Base-by-base conservation (phyloP, 2,113 vertebrate species). In the Petrocephalus zakoni region DNA sequence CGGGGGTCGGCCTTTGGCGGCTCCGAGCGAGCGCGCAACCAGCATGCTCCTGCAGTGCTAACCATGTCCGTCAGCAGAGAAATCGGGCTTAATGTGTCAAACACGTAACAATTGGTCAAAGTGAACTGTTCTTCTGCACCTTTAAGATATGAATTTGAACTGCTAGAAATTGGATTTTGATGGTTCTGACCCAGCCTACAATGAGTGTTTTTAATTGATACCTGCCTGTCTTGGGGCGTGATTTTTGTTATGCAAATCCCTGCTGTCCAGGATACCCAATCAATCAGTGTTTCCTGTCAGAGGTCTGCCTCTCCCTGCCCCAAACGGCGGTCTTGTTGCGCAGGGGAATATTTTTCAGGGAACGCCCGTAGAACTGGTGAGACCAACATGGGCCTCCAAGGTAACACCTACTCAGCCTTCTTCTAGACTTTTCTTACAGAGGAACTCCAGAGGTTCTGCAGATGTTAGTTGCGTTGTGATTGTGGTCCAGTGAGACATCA, bases 291-390 rank as follows among this genome's bases (percentile, higher is more conserved):
- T 93, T 91, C 87, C 92, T 89, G 90, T 93, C 91, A 92, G 92
- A 90, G 92, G 81, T 89, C 92, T 90, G 91, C 91, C 87, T 91
- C 89, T 90, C 90, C 90, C 91, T 91, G 89, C 89, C 91, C 92
- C 90, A 92, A 91, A 92, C 90, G 90, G 90, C 91, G 90, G 89
- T 92, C 91, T 90, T 92, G 92, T 91, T 93, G 91, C 92, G 90
- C 91, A 87, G 90, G 90, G 91, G 91, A 93, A 89, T 93, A 92
- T 92, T 91, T 92, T 91, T 92, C 92, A 93, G 92, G 90, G 91
- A 92, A 90, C 91, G 89, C 91, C 92, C 91, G 86, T 89, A 89
- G 91, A 90, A 90, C 92, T 92, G 91, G 90, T 82, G 91, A 92
- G 91, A 92, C 90, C 92, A 92, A 88, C 91, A 58, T 92, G 91